Conservation (phyloP, 1,140 invertebrate genomes). For the Aleiodes sp. region DNA sequence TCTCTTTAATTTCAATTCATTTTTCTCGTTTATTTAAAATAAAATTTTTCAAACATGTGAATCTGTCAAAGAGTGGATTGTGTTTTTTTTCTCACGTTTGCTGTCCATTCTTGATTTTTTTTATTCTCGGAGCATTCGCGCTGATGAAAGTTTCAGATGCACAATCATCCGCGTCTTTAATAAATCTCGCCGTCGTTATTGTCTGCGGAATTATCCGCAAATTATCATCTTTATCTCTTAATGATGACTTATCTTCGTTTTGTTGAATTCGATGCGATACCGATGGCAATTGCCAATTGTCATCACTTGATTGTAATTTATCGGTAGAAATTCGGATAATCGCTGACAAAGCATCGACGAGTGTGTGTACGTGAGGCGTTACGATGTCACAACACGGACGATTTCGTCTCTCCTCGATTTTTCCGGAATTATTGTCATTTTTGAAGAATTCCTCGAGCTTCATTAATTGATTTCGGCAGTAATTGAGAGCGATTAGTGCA, state of each 20-base stretch:
- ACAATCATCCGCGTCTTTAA: neutral
- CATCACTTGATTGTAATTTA: no score
- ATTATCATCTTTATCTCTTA: neutral
- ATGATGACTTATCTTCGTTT: neutral
- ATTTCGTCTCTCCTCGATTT: constrained; percentile 22
- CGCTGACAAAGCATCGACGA: constrained; percentile 37
- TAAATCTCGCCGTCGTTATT: neutral
- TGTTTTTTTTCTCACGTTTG: neutral
- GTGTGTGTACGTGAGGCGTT: constrained; percentile 43
- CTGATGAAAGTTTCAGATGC: constrained; percentile 20
- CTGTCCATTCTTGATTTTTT: neutral
- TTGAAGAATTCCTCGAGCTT: constrained; percentile 35
- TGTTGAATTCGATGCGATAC: neutral
- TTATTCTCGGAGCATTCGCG: constrained; percentile 26
- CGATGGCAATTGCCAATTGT: neutral
- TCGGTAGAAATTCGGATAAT: constrained; percentile 11
- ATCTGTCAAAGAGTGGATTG: neutral
- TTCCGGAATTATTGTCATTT: constrained; percentile 34
- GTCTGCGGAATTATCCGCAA: neutral
- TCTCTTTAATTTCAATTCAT: neutral
- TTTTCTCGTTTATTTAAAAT: neutral
- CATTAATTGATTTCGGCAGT: constrained; percentile 32
- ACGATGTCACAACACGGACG: constrained; percentile 40
- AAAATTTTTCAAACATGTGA: neutral
- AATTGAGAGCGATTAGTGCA: constrained; percentile 4